These are phyloP conservation scores for Hecatera dysodea DNA, from an alignment of 2,888 invertebrate species.

Conservation along the genomic window DNA sequence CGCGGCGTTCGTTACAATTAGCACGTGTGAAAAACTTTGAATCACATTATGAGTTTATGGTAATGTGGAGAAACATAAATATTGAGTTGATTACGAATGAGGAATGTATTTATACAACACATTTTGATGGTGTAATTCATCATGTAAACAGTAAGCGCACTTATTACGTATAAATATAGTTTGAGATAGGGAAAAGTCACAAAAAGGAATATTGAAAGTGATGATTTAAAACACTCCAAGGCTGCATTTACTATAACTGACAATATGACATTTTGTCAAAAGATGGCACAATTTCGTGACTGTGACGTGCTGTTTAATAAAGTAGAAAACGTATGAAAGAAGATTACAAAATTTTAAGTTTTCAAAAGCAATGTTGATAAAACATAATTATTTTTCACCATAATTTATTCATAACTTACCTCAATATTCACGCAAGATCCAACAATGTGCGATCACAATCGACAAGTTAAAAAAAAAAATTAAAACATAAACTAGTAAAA, in stretches of 20 bases:
- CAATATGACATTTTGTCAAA: neutral
- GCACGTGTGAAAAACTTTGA: slow-evolving; percentile 59
- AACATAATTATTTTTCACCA: neutral
- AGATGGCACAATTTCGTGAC: neutral
- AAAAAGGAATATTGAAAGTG: neutral
- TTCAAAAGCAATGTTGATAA: neutral
- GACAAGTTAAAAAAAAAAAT: slow-evolving; percentile 5
- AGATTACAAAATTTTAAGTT: neutral
- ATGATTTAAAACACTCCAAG: neutral
- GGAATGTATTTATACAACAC: slow-evolving; percentile 8
- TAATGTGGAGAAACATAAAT: slow-evolving; percentile 44
- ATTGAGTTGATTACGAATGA: slow-evolving; percentile 40
- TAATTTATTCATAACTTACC: neutral
- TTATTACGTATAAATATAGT: neutral
- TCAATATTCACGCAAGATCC: no score
- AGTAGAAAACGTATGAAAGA: neutral
- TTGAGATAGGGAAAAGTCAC: neutral
- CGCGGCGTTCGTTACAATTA: slow-evolving; percentile 60
- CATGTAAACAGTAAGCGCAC: no score
- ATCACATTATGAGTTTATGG: slow-evolving; percentile 53
- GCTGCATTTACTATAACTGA: neutral
- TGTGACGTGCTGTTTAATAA: neutral
- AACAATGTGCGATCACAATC: neutral
- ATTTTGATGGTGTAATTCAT: neutral
- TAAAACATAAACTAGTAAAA: slow-evolving; percentile 4